Evolutionary conservation across 1,140 invertebrate genomes (phyloP).

Genomic region (Hirudo medicinalis): DNA sequence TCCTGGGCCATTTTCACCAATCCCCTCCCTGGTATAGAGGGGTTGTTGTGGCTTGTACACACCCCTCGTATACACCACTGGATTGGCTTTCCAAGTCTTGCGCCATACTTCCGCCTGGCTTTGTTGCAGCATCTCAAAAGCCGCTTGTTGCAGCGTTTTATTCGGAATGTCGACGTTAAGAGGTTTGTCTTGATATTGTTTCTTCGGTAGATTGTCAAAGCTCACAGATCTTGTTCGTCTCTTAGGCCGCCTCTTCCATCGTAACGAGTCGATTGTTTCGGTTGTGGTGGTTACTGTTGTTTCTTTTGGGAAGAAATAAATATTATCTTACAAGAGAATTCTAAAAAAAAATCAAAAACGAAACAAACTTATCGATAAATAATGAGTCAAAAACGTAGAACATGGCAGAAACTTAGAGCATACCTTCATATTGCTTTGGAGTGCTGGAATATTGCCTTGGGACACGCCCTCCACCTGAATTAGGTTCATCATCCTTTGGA

Average conservation of each 20-base stretch:
- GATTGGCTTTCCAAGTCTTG: slow-evolving; percentile 11
- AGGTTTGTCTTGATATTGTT: slow-evolving; percentile 6
- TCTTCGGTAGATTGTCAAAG: slow-evolving; percentile 1
- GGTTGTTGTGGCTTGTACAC: slow-evolving; percentile 17
- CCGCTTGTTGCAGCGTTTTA: slow-evolving; percentile 3
- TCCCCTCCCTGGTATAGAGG: not conserved
- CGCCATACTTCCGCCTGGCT: slow-evolving; percentile 7
- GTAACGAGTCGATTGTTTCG: not conserved
- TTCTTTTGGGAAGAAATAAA: not conserved
- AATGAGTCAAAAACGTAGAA: not conserved
- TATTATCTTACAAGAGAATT: not conserved
- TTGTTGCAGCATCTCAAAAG: slow-evolving; percentile 10
- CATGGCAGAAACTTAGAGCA: not conserved
- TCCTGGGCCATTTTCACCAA: not conserved
- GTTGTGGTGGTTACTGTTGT: not conserved
- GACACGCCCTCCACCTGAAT: not conserved
- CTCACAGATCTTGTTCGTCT: slow-evolving; percentile 5
- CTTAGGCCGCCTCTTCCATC: not conserved
- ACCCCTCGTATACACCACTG: slow-evolving; percentile 15
- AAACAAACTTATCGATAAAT: not conserved
- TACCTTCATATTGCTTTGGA: not conserved
- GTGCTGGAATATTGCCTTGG: slow-evolving; percentile 3
- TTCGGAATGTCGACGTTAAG: not conserved
- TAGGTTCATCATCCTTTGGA: not conserved
- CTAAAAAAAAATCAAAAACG: not conserved